Evolutionary conservation across 2,113 vertebrate genomes (phyloP), one percentile per base, ranked within the genome.

Genomic region (Phainopepla nitens): DNA sequence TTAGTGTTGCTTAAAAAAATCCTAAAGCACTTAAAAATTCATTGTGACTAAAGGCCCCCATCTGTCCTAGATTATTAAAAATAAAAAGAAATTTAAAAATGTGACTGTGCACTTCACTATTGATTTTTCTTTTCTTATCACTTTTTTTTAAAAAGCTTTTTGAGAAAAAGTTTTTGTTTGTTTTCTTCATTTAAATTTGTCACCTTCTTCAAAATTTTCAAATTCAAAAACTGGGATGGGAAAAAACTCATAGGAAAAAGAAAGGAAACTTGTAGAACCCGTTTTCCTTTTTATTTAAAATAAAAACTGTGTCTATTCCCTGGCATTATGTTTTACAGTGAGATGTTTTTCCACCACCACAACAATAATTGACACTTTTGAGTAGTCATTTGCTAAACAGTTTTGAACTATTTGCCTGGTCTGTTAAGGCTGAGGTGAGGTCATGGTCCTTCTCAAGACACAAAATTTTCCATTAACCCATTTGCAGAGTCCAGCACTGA

Each of bases 51-150:
- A 84, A 81, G 24, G 21, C 5, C 14, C 7, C 20, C 56, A 64
- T 27, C 41, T 87, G 11, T 62, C 65, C 62, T 68, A 53, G 33
- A 33, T 47, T 54, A 94, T 71, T 91, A 60, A 45, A 82, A 89
- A 65, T 36, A 29, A 80, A 92, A 62, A 7, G 18, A 72, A 56
- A 50, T 4, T 10, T 0, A 6, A 79, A 82, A 42, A 23, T 0
- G 0, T 44, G 62, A 71, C 6, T 41, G 23, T 49, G 41, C 5
- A 22, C 15, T 60, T 92, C 16, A 20, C 8, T 53, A 57, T 21
- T 4, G 2, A 35, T 78, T 77, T 81, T 78, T 82, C 12, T 68
- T n/a, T 71, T 66, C 13, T 66, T 80, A 58, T 13, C 3, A n/a
- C 4, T 71, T 77, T 66, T 58, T 68, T 45, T 25, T 4, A 25